Percentiles rank a stretch among this genome's conserved stretches.
These are phyloP conservation scores for Argya squamiceps DNA, from an alignment of 2,797 vertebrate species.

Conservation along the genomic window DNA sequence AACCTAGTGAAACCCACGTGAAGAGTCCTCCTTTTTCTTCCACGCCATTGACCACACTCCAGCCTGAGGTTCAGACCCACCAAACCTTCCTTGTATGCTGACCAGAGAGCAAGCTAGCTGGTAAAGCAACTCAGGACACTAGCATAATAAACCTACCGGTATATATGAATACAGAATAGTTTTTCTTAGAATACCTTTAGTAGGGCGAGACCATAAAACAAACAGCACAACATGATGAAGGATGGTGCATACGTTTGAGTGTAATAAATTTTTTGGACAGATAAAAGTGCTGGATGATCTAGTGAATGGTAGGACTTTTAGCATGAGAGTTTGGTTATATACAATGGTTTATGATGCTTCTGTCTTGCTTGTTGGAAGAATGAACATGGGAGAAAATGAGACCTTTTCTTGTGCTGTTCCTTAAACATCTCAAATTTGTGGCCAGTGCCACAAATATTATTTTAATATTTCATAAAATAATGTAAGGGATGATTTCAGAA, in stretches of 20 bases:
- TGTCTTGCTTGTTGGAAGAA: not conserved
- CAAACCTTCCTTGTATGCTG: too few relatives aligned
- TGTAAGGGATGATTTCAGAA: not conserved
- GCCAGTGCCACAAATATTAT: not conserved
- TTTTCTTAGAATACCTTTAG: not conserved
- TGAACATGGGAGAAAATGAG: not conserved
- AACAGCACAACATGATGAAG: not conserved
- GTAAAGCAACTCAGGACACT: too few relatives aligned
- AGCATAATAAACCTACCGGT: not conserved
- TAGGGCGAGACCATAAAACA: not conserved
- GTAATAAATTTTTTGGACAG: not conserved
- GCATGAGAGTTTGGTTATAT: not conserved
- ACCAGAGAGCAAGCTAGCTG: too few relatives aligned
- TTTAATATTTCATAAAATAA: not conserved
- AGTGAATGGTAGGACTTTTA: not conserved
- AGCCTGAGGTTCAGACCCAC: too few relatives aligned
- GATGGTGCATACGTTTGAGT: not conserved
- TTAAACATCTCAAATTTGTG: not conserved
- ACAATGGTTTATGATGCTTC: not conserved
- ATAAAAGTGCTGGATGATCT: not conserved
- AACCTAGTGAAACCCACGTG: too few relatives aligned
- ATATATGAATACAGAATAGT: not conserved
- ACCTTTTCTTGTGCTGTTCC: not conserved
- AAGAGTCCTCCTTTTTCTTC: too few relatives aligned
- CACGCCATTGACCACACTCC: too few relatives aligned